These are phyloP conservation scores for Callinectes sapidus DNA, from an alignment of 2,888 invertebrate genomes.

Conservation along the genomic window DNA sequence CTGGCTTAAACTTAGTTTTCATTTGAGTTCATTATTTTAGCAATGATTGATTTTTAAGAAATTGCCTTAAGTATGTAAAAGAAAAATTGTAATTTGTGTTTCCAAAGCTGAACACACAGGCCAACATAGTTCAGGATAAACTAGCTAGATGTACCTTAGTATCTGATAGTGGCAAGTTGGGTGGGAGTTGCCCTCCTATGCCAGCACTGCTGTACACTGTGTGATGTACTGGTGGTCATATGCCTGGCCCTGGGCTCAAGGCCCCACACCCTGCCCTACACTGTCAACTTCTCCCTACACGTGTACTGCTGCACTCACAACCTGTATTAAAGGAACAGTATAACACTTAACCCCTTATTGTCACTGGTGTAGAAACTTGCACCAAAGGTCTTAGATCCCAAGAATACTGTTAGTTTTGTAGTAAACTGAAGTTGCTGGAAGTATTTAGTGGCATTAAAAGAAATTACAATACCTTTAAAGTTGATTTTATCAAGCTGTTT, in stretches of 20 bases:
- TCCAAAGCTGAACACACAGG: conserved; percentile 56
- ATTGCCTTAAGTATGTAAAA: neutral
- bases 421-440: conserved; percentile 44
- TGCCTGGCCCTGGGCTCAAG: conserved; percentile 53
- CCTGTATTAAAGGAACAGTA: conserved; percentile 28
- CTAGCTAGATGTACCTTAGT: conserved; percentile 70
- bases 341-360: conserved; percentile 36
- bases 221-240: conserved; percentile 62
- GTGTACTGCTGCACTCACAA: conserved; percentile 36
- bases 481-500: neutral
- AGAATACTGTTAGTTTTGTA: conserved; percentile 43
- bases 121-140: conserved; percentile 67
- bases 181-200: conserved; percentile 64
- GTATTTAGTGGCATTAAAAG: conserved; percentile 38
- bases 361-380: conserved; percentile 63
- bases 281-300: conserved; percentile 30
- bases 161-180: conserved; percentile 70
- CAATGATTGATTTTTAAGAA: neutral
- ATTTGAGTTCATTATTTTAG: neutral
- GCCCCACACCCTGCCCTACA: conserved; percentile 49
- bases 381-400: conserved; percentile 53
- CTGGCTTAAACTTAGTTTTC: neutral
- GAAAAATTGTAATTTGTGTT: conserved; percentile 40
- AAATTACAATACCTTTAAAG: neutral
- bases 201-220: conserved; percentile 66